A percentile compares a stretch with the other conserved stretches of the same genome.
These are phyloP conservation scores for Hesperia comma DNA, from an alignment of 2,888 invertebrate species.

Conservation along the genomic window DNA sequence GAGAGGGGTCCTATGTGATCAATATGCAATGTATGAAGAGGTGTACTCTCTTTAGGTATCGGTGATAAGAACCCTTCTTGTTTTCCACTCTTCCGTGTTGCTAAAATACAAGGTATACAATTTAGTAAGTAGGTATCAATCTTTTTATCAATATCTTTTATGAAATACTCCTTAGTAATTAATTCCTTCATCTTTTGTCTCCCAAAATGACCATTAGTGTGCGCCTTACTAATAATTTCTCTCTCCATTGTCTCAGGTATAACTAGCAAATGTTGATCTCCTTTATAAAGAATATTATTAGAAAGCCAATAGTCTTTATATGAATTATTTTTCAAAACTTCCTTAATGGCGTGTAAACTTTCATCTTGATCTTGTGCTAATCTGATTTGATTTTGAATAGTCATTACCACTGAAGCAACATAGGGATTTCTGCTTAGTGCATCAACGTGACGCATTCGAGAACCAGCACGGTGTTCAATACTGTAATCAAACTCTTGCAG, in stretches of 20 bases:
- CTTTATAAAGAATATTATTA: slow-evolving; percentile 39
- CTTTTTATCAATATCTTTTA: slow-evolving; percentile 40
- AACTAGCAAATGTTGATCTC: slow-evolving; percentile 37
- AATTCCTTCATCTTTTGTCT: slow-evolving; percentile 46
- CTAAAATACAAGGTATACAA: slow-evolving; percentile 46
- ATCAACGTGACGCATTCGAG: slow-evolving; percentile 40
- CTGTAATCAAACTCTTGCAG: slow-evolving; percentile 36
- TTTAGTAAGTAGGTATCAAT: slow-evolving; percentile 33
- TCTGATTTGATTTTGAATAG: slow-evolving; percentile 12
- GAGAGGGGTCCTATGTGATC: too few relatives aligned
- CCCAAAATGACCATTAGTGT: slow-evolving; percentile 53
- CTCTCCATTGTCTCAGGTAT: slow-evolving; percentile 51
- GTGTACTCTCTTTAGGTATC: too few relatives aligned
- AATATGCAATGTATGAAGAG: too few relatives aligned
- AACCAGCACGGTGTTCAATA: slow-evolving; percentile 36
- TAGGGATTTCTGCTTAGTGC: slow-evolving; percentile 39
- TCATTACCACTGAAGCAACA: slow-evolving; percentile 2
- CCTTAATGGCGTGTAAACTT: slow-evolving; percentile 39
- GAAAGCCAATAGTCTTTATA: slow-evolving; percentile 44
- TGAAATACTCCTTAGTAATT: slow-evolving; percentile 47
- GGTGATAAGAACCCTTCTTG: slow-evolving; percentile 43
- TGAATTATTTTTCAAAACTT: slow-evolving; percentile 10
- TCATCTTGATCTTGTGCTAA: slow-evolving; percentile 38
- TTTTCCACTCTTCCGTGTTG: slow-evolving; percentile 47
- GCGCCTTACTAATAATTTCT: slow-evolving; percentile 40